Base-by-base conservation (phyloP, 2,888 invertebrate species). In the Odontocolon sp. region DNA sequence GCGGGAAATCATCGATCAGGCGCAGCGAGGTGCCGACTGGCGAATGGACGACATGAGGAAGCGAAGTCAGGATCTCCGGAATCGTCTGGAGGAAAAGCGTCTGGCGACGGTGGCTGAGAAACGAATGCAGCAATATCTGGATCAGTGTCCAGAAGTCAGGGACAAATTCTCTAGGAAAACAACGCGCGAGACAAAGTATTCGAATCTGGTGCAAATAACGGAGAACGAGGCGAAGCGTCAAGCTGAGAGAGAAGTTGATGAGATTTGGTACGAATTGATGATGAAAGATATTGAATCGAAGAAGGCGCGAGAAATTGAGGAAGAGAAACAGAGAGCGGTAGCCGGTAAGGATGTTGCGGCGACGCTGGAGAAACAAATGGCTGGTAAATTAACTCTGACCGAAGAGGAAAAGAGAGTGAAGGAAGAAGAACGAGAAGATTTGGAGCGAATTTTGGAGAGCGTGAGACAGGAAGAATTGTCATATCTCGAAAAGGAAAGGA, bases 241-340 rank as follows among this genome's bases (percentile, higher is more conserved):
- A 87, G 91, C 92, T 0, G 93, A 94, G 80, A 91, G 86, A 2
- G 93, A 94, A 85, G 81, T 92, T 2, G 93, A 94, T 52, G 90
- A 88, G 47, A 92, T 94, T 92, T 94, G 94, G 94, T 86, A 93
- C 57, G 91, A 92, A 33, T 88, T 94, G n/a, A 90, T 91, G 79
- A 89, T 93, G 90, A 93, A 92, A 81, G 93, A 94, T 80, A 86
- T 92, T 1, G 91, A 92, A 2, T 93, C 92, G 4, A 88, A 86
- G 81, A 81, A 80, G 61, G 72, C 67, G 14, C 54, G 71, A 2
- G 79, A 83, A 14, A 83, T 86, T 9, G 78, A 78, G 18, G 82
- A 87, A 18, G 81, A 80, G 16, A 82, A 77, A 42, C 80, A 66
- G 2, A 81, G 84, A 21, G 36, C 54, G 4, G 38, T 68, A 0